Conservation (phyloP, 2,888 invertebrate genomes). For the Phortica okadai region DNA sequence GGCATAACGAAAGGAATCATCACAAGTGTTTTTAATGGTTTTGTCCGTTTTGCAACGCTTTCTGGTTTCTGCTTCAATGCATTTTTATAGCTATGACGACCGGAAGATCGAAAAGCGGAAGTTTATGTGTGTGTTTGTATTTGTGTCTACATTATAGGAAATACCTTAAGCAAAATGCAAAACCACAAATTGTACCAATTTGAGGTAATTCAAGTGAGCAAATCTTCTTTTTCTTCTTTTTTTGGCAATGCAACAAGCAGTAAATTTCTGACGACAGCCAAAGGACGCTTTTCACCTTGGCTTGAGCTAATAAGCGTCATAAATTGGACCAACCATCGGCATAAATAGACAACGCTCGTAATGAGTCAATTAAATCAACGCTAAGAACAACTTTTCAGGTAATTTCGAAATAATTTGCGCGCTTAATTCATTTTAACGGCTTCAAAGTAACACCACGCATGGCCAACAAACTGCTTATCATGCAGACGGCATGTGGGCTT, state of each 20-base stretch:
- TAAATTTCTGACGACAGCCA: background rate
- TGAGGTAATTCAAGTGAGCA: background rate
- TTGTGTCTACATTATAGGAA: background rate
- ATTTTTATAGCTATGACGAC: background rate
- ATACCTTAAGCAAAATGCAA: background rate
- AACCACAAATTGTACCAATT: background rate
- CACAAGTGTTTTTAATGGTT: conserved; percentile 17
- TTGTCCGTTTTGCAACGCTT: background rate
- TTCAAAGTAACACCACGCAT: background rate
- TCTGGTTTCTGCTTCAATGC: conserved; percentile 24
- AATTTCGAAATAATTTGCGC: conserved; percentile 17
- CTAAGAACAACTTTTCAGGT: background rate
- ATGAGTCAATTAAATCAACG: conserved; percentile 19
- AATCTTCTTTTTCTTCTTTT: background rate
- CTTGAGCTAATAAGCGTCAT: conserved; percentile 8
- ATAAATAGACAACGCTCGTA: background rate
- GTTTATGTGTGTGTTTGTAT: background rate
- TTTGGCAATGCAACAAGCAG: background rate
- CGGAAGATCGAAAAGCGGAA: conserved; percentile 10
- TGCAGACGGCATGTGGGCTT: background rate
- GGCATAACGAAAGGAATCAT: conserved; percentile 23
- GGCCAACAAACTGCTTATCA: background rate
- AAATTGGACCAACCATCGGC: background rate
- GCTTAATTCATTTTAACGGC: conserved; percentile 21
- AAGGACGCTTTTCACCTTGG: too few species aligned